Evolutionary conservation across 1,140 invertebrate genomes (phyloP).

Genomic region (Platorchestia sp.): DNA sequence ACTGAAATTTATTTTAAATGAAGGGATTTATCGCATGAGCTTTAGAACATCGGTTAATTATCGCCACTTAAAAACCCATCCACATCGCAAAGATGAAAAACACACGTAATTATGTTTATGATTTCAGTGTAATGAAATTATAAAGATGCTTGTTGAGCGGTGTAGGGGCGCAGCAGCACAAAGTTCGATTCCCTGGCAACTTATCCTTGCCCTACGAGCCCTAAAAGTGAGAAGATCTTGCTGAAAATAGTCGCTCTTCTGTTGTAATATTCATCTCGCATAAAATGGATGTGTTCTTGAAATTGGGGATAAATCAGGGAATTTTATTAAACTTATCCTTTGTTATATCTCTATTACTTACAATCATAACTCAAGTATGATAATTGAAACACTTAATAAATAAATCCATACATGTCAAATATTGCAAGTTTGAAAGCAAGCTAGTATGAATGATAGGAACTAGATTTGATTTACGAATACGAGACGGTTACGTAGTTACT

Average conservation of each 20-base stretch:
- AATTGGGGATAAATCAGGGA: too few species aligned
- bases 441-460: not conserved
- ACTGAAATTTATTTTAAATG: not conserved
- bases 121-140: too few species aligned
- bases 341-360: not conserved
- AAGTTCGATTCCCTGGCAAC: too few species aligned
- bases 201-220: too few species aligned
- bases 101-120: not conserved
- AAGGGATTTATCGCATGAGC: not conserved
- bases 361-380: not conserved
- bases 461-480: not conserved
- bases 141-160: too few species aligned
- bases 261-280: too few species aligned
- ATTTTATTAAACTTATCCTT: not conserved
- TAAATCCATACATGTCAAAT: not conserved
- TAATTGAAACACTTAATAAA: not conserved
- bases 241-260: too few species aligned
- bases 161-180: too few species aligned
- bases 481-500: not conserved
- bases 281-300: too few species aligned
- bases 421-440: too few species aligned
- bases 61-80: not conserved
- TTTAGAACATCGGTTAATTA: not conserved
- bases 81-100: not conserved
- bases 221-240: too few species aligned